phyloP scores from a whole-genome alignment of 2,888 invertebrate genomes.

The Neoitamus cyanurus region DNA sequence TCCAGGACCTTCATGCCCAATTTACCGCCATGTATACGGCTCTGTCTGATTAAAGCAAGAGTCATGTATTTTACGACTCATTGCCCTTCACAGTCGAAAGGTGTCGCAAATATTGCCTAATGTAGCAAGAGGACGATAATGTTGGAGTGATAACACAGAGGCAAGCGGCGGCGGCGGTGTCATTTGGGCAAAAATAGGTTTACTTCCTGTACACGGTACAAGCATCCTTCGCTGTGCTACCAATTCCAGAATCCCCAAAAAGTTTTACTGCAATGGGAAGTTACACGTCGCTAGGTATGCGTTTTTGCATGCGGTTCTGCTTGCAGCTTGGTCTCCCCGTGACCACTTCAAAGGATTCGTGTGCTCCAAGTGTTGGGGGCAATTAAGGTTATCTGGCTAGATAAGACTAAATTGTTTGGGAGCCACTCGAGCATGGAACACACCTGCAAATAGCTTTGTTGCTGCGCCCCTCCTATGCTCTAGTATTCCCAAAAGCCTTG shows the following conservation, averaged over 20 bases:
- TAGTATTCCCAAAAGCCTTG: not conserved
- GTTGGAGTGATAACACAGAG: not conserved
- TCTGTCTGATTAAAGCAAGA: conserved; percentile 7
- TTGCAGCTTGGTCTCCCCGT: not conserved
- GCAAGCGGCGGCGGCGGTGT: not conserved
- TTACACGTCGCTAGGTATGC: not conserved
- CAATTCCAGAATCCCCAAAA: not conserved
- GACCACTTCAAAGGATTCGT: not conserved
- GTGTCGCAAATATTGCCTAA: conserved; percentile 39
- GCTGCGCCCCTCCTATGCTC: not conserved
- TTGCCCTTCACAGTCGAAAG: conserved; percentile 26
- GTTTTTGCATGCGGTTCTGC: not conserved
- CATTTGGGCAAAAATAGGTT: not conserved
- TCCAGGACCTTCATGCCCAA: conserved; percentile 22
- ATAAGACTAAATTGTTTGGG: not conserved
- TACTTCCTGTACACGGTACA: not conserved
- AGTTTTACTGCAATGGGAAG: not conserved
- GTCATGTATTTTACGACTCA: conserved; percentile 35
- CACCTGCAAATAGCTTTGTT: not conserved
- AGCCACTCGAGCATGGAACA: not conserved
- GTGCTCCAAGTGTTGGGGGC: not conserved
- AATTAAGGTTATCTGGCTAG: not conserved
- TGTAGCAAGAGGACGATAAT: conserved; percentile 37
- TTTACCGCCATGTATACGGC: not conserved
- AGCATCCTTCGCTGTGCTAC: not conserved